Base-by-base conservation (phyloP, 53 echinoderm and acorn worm species). In the Arbacia lixula region DNA sequence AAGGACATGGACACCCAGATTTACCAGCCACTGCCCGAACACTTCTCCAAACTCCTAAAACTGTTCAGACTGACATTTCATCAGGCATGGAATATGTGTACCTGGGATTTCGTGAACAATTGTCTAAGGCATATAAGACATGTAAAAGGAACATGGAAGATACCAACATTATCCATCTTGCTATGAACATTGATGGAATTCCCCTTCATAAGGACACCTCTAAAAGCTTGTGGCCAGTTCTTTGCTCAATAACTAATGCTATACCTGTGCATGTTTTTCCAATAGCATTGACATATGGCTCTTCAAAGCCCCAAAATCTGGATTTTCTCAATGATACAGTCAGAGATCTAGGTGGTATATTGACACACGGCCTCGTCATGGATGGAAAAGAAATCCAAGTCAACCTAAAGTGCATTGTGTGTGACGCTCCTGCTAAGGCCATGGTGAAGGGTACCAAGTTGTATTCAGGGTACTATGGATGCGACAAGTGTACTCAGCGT, bases 371-470 rank as follows among this genome's bases (percentile, higher is more conserved):
- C 11, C 42, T 91, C 54, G n/a, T 49, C 41, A 52, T 83, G 25
- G 81, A 88, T 71, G 85, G 76, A 12, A 85, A 91, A 79, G 32
- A 2, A 11, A 58, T 67, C 66, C 37, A 21, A 41, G 69, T 91
- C 1, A 1, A 68, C 58, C 54, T 91, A 28, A 82, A 64, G 33
- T 87, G 84, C 75, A 74, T 87, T 33, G 66, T 91, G 2, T 91
- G 91, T 69, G 91, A 91, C 39, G 85, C 91, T 27, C 91, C 91
- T 56, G 88, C 91, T 6, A 85, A 78, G 36, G 86, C 88, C 9
- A 35, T 91, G 66, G 87, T 91, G 34, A 85, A 91, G 46, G 43
- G 86, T 77, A 71, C 76, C 20, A 91, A 91, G 68, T 49, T 58
- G 41, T 85, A 85, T 80, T 60, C 80, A 71, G 88, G 88, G 6